Base-by-base conservation (phyloP, 2,888 invertebrate genomes). In the Mythimna ferrago region DNA sequence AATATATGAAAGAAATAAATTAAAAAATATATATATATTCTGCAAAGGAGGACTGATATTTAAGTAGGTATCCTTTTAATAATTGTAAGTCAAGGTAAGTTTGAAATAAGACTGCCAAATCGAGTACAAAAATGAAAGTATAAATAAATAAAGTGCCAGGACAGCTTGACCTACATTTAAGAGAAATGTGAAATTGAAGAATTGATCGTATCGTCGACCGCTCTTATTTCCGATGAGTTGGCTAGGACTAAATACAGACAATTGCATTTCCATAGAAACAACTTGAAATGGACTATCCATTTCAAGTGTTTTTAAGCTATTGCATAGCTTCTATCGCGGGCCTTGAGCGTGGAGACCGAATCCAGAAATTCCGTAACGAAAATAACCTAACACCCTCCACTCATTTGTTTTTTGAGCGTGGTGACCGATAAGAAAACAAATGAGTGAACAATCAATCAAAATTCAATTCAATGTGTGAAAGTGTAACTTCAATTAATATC, bases 101-200 rank as follows among this genome's bases (percentile, higher is more conserved):
- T 66, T 38, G 10, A 63, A 74, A 54, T 32, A 44, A 80, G 57
- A 66, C 51, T 62, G 35, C 32, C 38, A 62, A 62, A 35, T 51
- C 26, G n/a, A 66, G 26, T 35, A 48, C 75, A 66, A 38, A 62
- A 77, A 66, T 63, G 80, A 66, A 74, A 74, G 65, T 80, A 16
- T 35, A 9, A 41, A 63, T 32, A 56, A 56, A 73, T 16, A 56
- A n/a, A 57, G 10, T 53, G 16, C 60, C 32, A 57, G 57, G 19
- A 54, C 16, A 26, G 51, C 38, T 66, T 76, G 76, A 69, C 78
- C 76, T 76, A 62, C 57, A 62, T 32, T 5, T 32, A 32, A 26
- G 35, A 58, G 32, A 26, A 54, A 62, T n/a, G n/a, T 21, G 16
- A 19, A 57, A 81, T 51, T 32, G 32, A 53, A 44, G n/a, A 66